Conservation (phyloP, 2,113 vertebrate species). For the Isurus oxyrinchus region DNA sequence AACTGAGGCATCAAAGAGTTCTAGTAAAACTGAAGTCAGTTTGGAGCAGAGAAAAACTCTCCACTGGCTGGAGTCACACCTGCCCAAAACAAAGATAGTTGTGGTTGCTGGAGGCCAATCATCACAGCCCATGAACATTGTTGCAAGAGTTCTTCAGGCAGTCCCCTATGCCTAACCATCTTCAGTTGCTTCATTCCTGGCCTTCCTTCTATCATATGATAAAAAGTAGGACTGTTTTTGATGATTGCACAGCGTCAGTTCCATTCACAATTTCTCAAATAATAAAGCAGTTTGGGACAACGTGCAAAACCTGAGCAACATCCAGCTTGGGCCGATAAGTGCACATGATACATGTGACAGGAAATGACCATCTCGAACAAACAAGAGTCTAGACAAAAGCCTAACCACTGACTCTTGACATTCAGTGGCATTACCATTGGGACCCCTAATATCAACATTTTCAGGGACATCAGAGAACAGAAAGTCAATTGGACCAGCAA, state of each 20-base stretch:
- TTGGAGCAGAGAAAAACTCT: neutral
- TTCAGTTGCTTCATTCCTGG: neutral
- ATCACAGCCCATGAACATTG: neutral
- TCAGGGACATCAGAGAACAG: neutral
- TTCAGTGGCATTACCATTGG: too few relatives aligned
- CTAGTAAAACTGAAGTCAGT: neutral
- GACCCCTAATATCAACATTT: neutral
- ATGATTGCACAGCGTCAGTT: neutral
- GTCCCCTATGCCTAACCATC: neutral
- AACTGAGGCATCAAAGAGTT: neutral
- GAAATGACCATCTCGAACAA: too few relatives aligned
- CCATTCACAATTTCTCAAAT: neutral
- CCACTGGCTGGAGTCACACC: neutral
- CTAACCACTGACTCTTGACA: too few relatives aligned
- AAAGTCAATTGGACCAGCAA: neutral
- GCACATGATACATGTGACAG: too few relatives aligned
- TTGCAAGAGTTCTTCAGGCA: too few relatives aligned
- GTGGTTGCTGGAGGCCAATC: neutral
- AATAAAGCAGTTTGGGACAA: too few relatives aligned
- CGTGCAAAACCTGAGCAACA: neutral
- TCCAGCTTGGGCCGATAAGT: neutral
- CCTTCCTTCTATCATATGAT: neutral
- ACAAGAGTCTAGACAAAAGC: too few relatives aligned
- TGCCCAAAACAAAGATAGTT: neutral
- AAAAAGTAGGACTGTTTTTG: neutral